phyloP scores from a whole-genome alignment of 2,888 invertebrate genomes.

The Alloscopus bannaensis region DNA sequence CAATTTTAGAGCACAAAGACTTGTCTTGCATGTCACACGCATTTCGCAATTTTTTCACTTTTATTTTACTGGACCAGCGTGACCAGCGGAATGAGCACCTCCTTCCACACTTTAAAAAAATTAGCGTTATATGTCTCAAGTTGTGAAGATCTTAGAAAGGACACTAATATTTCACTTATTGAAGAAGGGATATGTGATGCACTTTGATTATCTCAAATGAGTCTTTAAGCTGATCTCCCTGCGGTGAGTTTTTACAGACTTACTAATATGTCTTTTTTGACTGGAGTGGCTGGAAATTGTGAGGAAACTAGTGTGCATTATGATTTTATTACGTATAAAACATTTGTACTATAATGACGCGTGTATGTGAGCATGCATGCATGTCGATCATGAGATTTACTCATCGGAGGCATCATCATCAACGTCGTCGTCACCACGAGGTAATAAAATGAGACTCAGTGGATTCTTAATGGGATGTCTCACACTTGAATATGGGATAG shows the following conservation, averaged over 20 bases:
- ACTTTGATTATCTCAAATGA: slow-evolving; percentile 28
- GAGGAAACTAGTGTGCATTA: background rate
- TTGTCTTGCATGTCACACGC: no score
- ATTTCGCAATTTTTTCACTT: background rate
- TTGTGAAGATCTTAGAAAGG: no score
- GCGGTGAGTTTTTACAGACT: background rate
- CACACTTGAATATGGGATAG: slow-evolving; percentile 65
- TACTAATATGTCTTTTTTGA: background rate
- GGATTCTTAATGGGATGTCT: slow-evolving; percentile 63
- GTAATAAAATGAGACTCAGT: slow-evolving; percentile 65
- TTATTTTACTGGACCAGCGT: background rate
- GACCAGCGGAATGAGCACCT: no score
- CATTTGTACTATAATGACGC: slow-evolving; percentile 1
- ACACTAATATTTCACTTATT: background rate
- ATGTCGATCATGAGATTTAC: slow-evolving; percentile 37
- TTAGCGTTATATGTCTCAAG: no score
- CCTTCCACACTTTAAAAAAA: no score
- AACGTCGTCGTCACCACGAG: slow-evolving; percentile 40
- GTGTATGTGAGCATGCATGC: slow-evolving; percentile 15
- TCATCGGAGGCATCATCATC: slow-evolving; percentile 31
- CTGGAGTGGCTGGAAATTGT: background rate
- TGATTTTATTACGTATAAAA: slow-evolving; percentile 41
- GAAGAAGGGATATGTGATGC: background rate
- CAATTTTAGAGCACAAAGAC: no score
- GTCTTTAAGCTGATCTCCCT: slow-evolving; percentile 6